A percentile compares a stretch with the other conserved stretches of the same genome.
Conservation (phyloP, 2,113 vertebrate genomes). For the Trichechus manatus region DNA sequence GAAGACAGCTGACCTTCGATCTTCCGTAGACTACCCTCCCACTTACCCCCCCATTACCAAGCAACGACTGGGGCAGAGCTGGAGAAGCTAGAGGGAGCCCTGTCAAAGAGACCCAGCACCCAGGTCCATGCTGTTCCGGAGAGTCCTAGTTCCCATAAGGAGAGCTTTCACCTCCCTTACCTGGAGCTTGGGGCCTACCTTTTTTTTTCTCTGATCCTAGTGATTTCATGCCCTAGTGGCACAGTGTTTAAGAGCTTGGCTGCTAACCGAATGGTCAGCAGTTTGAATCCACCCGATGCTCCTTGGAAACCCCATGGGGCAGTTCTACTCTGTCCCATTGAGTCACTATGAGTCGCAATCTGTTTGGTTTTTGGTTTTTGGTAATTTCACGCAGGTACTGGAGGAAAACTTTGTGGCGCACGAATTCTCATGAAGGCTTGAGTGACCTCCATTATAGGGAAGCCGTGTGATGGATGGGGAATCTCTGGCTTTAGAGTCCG, state of each 20-base stretch:
- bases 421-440: no score
- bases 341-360: no score
- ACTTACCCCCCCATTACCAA: not conserved
- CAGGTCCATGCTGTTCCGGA: not conserved
- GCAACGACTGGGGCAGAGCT: not conserved
- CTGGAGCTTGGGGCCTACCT: not conserved
- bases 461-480: not conserved
- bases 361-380: no score
- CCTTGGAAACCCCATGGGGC: no score
- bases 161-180: no score
- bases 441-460: not conserved
- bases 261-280: no score
- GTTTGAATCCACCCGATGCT: no score
- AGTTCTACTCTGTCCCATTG: no score
- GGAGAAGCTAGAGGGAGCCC: not conserved
- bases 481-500: not conserved
- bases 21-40: not conserved
- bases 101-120: not conserved
- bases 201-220: not conserved
- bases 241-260: no score
- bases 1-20: not conserved
- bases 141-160: not conserved
- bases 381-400: not conserved
- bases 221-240: not conserved
- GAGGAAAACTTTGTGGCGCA: accelerated